phyloP scores from a whole-genome alignment of 2,797 vertebrate genomes.

The Natrix natrix region DNA sequence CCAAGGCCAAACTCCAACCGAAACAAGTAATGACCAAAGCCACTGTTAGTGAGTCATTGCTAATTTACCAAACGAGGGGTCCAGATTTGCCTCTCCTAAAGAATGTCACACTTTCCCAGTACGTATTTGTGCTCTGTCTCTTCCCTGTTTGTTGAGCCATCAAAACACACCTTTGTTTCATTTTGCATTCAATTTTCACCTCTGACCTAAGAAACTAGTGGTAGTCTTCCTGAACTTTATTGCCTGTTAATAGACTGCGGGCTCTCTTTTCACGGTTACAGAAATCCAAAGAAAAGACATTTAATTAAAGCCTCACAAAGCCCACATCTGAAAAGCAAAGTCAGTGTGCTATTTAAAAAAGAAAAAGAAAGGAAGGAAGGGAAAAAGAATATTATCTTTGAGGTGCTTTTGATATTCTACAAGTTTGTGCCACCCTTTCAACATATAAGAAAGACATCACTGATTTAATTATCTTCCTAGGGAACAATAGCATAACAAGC shows the following conservation, averaged over 20 bases:
- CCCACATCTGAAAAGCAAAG: conserved; percentile 74
- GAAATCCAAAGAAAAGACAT: conserved; percentile 74
- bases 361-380: conserved; percentile 41
- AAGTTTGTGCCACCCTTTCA: conserved; percentile 60
- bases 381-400: conserved; percentile 61
- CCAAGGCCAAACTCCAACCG: background rate
- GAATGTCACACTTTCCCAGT: conserved; percentile 62
- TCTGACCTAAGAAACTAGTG: conserved; percentile 83
- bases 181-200: conserved; percentile 80
- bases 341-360: conserved; percentile 59
- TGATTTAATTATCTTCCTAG: conserved; percentile 72
- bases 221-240: conserved; percentile 84
- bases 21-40: conserved; percentile 20
- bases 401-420: conserved; percentile 73
- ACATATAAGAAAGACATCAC: conserved; percentile 64
- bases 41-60: conserved; percentile 24
- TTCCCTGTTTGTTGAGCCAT: conserved; percentile 71
- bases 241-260: conserved; percentile 84
- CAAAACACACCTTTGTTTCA: conserved; percentile 82
- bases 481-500: conserved; percentile 67
- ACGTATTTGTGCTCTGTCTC: conserved; percentile 51
- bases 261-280: conserved; percentile 79
- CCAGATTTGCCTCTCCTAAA: conserved; percentile 68
- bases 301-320: conserved; percentile 78
- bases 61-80: conserved; percentile 13